Percentiles rank a stretch among this genome's conserved stretches.
These are phyloP conservation scores for Toxotes chatareus DNA, from an alignment of 2,113 vertebrate genomes.

Conservation along the genomic window DNA sequence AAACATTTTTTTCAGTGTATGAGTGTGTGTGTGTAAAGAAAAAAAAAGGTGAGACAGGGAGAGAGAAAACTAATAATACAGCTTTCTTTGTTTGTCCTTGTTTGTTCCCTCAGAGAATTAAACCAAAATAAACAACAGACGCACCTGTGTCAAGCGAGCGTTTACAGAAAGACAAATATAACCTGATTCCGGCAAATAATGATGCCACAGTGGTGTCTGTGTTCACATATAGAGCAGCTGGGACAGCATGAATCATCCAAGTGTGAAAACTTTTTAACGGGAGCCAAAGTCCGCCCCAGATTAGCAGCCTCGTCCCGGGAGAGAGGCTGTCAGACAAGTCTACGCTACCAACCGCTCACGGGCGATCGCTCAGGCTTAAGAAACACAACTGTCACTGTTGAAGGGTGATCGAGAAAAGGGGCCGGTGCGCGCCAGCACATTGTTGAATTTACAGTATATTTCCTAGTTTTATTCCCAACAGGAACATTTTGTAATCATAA, in stretches of 20 bases:
- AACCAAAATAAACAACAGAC: constrained; percentile 62
- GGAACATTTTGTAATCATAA: constrained; percentile 9
- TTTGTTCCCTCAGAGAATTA: constrained; percentile 55
- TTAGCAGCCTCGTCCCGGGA: constrained; percentile 51
- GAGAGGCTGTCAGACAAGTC: constrained; percentile 65
- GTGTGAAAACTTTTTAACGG: constrained; percentile 57
- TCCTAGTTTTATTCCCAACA: constrained; percentile 38
- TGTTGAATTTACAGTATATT: constrained; percentile 16
- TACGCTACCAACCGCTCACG: constrained; percentile 40
- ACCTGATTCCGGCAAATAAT: constrained; percentile 49
- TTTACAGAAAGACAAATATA: constrained; percentile 57
- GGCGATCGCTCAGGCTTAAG: constrained; percentile 68
- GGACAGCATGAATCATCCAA: constrained; percentile 60
- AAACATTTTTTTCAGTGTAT: too few relatives aligned
- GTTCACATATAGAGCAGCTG: constrained; percentile 64
- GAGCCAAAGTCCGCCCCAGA: constrained; percentile 65
- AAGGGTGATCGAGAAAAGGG: constrained; percentile 31
- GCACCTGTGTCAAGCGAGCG: constrained; percentile 52
- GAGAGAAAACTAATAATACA: constrained; percentile 40
- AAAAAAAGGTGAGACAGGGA: neutral
- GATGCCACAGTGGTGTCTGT: constrained; percentile 63
- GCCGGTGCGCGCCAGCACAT: constrained; percentile 29
- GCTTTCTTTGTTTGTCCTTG: constrained; percentile 39
- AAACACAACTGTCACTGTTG: constrained; percentile 73
- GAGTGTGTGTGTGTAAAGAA: neutral